Evolutionary conservation across 1,140 invertebrate genomes (phyloP).

Genomic region (Cherax quadricarinatus): DNA sequence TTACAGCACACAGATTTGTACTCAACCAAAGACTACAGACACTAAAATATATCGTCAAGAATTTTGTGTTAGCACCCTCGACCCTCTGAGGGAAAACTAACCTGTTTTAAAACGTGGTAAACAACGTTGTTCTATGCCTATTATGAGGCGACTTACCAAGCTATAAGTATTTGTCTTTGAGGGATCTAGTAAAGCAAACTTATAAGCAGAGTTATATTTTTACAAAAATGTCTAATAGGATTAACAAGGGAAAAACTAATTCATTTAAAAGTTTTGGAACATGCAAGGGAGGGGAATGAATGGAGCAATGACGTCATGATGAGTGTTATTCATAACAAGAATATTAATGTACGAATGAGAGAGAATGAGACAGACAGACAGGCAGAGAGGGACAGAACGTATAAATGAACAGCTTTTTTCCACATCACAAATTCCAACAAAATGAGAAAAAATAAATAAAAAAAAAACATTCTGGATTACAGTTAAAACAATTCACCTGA

Average conservation of each 20-base stretch:
- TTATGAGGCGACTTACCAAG: no score
- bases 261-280: conserved; percentile 25
- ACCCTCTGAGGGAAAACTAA: neutral
- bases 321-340: conserved; percentile 58
- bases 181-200: no score
- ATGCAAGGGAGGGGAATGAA: conserved; percentile 65
- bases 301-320: conserved; percentile 57
- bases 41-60: conserved; percentile 35
- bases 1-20: conserved; percentile 1
- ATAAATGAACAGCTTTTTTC: neutral
- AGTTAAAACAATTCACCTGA: no score
- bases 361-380: neutral
- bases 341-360: neutral
- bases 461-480: neutral
- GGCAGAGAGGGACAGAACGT: no score
- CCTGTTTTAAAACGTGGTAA: conserved; percentile 38
- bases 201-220: no score
- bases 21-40: conserved; percentile 1
- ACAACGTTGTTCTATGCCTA: neutral
- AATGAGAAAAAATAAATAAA: neutral
- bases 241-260: neutral
- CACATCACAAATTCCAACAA: no score
- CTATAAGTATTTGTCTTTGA: no score
- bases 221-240: no score
- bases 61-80: conserved; percentile 27